These are phyloP conservation scores for Mycogona germanica DNA, from an alignment of 2,888 invertebrate species.

Conservation along the genomic window DNA sequence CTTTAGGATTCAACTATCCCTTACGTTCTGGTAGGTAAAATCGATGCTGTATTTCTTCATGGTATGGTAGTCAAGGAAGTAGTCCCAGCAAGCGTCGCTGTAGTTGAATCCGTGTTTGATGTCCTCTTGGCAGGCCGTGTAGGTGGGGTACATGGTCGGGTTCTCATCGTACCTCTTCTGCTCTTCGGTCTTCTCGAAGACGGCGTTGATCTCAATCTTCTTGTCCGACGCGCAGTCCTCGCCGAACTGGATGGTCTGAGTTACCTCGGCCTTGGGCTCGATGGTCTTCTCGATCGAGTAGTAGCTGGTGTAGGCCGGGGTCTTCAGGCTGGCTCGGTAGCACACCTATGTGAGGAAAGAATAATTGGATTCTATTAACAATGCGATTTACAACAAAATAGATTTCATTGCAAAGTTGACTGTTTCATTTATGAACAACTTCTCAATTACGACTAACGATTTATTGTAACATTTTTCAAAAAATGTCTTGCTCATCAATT, in stretches of 20 bases:
- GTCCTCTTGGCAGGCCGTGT: conserved; percentile 13
- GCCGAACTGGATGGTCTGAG: conserved; percentile 11
- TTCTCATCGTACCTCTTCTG: conserved; percentile 7
- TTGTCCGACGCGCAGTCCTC: conserved; percentile 14
- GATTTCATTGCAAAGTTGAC: background rate
- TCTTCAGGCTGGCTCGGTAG: conserved; percentile 2
- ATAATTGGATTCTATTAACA: background rate
- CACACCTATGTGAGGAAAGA: conserved; percentile 13
- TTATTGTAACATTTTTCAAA: no score
- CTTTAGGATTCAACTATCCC: background rate
- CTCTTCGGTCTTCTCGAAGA: conserved; percentile 17
- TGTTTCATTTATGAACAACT: no score
- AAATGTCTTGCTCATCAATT: no score
- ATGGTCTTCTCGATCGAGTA: conserved; percentile 1
- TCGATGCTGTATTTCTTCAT: conserved; percentile 19
- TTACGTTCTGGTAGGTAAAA: conserved; percentile 19
- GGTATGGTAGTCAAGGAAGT: conserved; percentile 5
- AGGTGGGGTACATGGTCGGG: background rate
- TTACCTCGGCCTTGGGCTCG: conserved; percentile 12
- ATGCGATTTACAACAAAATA: background rate
- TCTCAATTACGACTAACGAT: no score
- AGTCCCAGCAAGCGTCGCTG: conserved; percentile 13
- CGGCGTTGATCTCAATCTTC: conserved; percentile 3
- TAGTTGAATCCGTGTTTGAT: conserved; percentile 10
- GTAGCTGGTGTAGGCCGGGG: background rate